Percentiles rank a stretch among this genome's conserved stretches.
Conservation (phyloP, 2,888 invertebrate genomes). For the Pheosia gnoma region DNA sequence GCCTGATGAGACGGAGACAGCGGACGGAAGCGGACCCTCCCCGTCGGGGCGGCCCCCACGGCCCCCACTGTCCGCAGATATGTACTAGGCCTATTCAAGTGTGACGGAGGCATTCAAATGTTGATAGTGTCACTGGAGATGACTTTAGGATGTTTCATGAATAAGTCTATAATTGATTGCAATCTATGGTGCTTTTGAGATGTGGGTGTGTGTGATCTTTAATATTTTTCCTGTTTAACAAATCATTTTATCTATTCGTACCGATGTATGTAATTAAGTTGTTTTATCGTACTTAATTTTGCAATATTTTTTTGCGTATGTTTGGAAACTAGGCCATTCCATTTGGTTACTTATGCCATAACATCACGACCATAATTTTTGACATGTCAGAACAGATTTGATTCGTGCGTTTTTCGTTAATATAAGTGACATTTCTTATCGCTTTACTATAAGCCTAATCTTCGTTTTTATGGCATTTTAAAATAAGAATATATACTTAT, state of each 20-base stretch:
- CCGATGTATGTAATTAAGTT: too few species aligned
- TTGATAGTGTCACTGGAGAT: constrained; percentile 41
- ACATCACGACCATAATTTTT: too few species aligned
- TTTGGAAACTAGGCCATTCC: too few species aligned
- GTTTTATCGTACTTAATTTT: too few species aligned
- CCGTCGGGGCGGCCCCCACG: constrained; percentile 37
- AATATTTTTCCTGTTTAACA: too few species aligned
- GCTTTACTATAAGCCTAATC: neutral
- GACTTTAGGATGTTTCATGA: constrained; percentile 26
- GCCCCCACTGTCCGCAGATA: constrained; percentile 49
- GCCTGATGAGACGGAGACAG: constrained; percentile 80
- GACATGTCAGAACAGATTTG: too few species aligned
- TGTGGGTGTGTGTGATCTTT: neutral
- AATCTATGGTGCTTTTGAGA: neutral
- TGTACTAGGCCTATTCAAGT: constrained; percentile 69
- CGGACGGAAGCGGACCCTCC: constrained; percentile 67
- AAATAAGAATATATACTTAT: neutral
- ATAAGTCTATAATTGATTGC: constrained; percentile 13
- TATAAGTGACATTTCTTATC: too few species aligned
- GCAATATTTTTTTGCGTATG: too few species aligned
- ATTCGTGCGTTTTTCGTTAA: too few species aligned
- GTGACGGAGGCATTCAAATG: constrained; percentile 60
- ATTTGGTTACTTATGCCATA: too few species aligned
- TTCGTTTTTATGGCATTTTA: neutral
- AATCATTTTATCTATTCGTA: too few species aligned